Base-by-base conservation (phyloP, 2,797 vertebrate species). In the Orestias chungarensis region DNA sequence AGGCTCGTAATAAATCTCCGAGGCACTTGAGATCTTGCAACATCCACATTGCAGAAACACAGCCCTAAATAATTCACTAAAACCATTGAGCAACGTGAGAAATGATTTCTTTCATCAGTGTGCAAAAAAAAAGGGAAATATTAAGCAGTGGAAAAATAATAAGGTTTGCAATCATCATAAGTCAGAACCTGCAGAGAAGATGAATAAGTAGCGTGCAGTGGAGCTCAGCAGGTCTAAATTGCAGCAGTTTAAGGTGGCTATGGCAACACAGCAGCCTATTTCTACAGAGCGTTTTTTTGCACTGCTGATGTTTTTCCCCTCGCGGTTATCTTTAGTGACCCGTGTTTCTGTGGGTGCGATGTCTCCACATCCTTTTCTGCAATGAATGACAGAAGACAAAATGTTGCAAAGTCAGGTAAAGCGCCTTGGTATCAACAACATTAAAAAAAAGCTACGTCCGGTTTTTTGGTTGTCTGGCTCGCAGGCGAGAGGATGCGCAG, bases 221-320 rank as follows among this genome's bases (percentile, higher is more conserved):
- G 61, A 76, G 64, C 71, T 82, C 67, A 73, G 73, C 73, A 65
- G 70, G 70, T 83, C 85, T 76, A 70, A 87, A 86, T 70, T 74
- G 71, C 75, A 82, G 69, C 68, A 75, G 69, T 76, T 76, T 83
- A 86, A n/a, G 86, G 88, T 91, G 85, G 47, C 91, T 85, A 90
- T 91, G 86, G 86, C 88, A 92, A 92, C 89, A 77, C 83, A 84
- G 77, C 76, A 59, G 40, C 88, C 80, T 92, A 87, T 91, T 89
- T 91, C 67, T 84, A n/a, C n/a, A 82, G 86, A 80, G 86, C 68
- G 78, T 84, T 86, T 23, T 62, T 86, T 89, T 90, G 88, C 74
- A 74, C 71, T 66, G 61, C 20, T 65, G 35, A 80, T 87, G 86
- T 91, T 87, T 89, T 80, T 42, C 42, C 76, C 81, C 86, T 78